Evolutionary conservation across 23 tunicate species (phyloP), one percentile per base, ranked within the genome.

Genomic region (Diplosoma virens): DNA sequence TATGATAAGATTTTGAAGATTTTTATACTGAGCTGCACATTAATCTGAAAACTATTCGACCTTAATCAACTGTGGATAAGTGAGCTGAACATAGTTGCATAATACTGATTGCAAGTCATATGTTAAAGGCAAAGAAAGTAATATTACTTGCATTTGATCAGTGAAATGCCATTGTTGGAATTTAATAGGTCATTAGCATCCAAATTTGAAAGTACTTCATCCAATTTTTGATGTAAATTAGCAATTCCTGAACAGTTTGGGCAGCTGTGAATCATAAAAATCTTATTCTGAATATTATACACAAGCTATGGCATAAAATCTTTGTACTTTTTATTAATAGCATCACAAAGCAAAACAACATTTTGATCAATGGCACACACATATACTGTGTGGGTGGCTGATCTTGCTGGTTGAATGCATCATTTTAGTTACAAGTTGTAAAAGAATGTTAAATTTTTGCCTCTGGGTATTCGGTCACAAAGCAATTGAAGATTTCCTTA

Each of bases 301-400:
- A 56, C 64, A 56, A 56, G 64, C 6, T 16, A 56, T 56, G 64
- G 25, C 25, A 18, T n/a, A 21, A 56, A 21, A 21, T 56, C 5
- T 21, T 56, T 56, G 64, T 56, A 56, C 25, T 56, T 56, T 56
- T 56, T 21, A 5, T 21, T 23, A 56, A 56, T n/a, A 21, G 64
- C 64, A 21, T 56, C 25, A n/a, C 64, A 56, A 20, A 9, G 25
- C 25, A 56, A 56, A 16, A 56, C 64, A 18, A 56, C 64, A 56
- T 56, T 56, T 56, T 56, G 64, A 21, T 56, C 24, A 16, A 56
- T 56, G 64, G 64, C 64, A 56, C 64, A 56, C 64, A 56, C 22
- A n/a, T 23, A 56, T 5, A 56, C 64, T 56, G 64, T 56, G 18
- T 9, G 18, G 5, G 64, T 56, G 20, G 22, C 64, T 16, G 64